A percentile compares a stretch with the other conserved stretches of the same genome.
Evolutionary conservation across 2,888 invertebrate species (phyloP).

Genomic region (Coecobrya sp.): DNA sequence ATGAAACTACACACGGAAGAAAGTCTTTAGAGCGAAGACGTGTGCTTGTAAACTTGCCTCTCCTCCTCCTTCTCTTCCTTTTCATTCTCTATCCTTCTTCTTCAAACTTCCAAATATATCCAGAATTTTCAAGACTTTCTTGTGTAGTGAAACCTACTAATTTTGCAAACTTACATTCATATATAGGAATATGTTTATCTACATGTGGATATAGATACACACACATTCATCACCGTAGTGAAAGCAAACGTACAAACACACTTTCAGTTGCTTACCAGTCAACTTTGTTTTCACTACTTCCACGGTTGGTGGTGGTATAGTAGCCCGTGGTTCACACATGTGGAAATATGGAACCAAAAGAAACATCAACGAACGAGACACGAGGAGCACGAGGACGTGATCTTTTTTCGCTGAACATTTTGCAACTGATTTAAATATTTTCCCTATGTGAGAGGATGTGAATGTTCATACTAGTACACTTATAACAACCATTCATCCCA

Average conservation of each 20-base stretch:
- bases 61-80: neutral
- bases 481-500: neutral
- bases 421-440: slow-evolving; percentile 78
- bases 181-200: too few relatives aligned
- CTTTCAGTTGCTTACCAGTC: neutral
- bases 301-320: neutral
- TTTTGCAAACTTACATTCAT: too few relatives aligned
- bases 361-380: neutral
- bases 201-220: neutral
- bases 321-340: neutral
- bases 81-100: neutral
- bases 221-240: neutral
- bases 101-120: slow-evolving; percentile 3
- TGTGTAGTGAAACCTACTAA: neutral
- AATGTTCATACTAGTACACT: neutral
- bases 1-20: neutral
- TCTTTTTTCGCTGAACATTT: slow-evolving; percentile 65
- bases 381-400: slow-evolving; percentile 50
- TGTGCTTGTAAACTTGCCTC: slow-evolving; percentile 15
- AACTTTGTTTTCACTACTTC: slow-evolving; percentile 38
- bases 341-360: slow-evolving; percentile 41
- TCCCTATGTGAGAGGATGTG: slow-evolving; percentile 51
- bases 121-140: neutral
- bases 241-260: neutral
- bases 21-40: neutral